Conservation (phyloP, 2,113 vertebrate genomes). For the Notarius quadriscutis region DNA sequence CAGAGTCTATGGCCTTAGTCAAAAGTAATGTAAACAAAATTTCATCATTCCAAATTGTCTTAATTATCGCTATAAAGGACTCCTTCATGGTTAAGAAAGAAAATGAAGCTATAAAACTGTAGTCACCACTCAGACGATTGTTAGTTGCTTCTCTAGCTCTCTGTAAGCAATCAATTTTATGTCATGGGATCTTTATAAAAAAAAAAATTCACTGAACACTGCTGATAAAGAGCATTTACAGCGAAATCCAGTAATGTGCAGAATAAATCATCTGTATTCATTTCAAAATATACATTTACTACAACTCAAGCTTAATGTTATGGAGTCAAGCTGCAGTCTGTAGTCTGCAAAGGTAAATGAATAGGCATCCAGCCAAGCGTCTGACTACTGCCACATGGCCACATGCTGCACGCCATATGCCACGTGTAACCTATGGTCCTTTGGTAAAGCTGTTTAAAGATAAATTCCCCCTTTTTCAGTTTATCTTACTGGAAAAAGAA, state of each 20-base stretch:
- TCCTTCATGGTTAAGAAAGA: neutral
- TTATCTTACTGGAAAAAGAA: neutral
- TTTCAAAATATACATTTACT: neutral
- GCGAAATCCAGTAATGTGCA: neutral
- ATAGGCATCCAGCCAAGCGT: neutral
- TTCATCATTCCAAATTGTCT: neutral
- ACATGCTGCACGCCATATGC: neutral
- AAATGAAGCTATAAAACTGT: neutral
- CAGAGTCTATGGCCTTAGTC: neutral
- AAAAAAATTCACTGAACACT: neutral
- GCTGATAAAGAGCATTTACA: neutral
- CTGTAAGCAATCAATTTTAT: neutral
- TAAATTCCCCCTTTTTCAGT: neutral
- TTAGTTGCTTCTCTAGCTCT: neutral
- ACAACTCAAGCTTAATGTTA: neutral
- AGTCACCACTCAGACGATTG: neutral
- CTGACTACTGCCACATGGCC: neutral
- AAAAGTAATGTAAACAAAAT: neutral
- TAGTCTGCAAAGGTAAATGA: slow-evolving; percentile 6
- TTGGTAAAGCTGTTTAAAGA: neutral
- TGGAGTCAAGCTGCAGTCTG: neutral
- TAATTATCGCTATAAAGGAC: neutral
- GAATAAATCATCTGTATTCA: neutral
- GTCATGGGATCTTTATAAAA: neutral
- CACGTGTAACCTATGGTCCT: neutral